Evolutionary conservation across 2,113 vertebrate genomes (phyloP).

Genomic region (Isurus oxyrinchus): DNA sequence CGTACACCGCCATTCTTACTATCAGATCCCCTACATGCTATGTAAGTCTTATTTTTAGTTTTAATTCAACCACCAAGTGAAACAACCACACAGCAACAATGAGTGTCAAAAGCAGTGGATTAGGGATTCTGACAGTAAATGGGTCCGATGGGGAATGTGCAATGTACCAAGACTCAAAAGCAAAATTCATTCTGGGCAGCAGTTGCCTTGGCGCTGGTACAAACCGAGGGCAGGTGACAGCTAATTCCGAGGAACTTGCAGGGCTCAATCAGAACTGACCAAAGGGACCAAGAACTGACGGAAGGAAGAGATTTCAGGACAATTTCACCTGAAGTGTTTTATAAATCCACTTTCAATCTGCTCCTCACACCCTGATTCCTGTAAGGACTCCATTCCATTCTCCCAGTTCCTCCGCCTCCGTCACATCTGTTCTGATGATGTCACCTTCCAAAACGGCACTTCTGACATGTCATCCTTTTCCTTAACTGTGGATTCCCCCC

Average conservation of each 20-base stretch:
- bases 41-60: neutral
- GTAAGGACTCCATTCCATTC: no score
- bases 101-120: neutral
- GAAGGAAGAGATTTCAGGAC: neutral
- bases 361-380: no score
- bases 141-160: neutral
- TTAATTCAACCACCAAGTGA: neutral
- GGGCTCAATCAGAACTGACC: neutral
- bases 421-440: no score
- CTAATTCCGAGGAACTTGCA: no score
- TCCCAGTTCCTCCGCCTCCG: no score
- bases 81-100: neutral
- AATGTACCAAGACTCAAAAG: neutral
- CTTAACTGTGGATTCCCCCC: no score
- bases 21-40: neutral
- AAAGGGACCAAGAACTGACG: neutral
- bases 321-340: neutral
- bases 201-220: neutral
- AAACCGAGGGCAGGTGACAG: neutral
- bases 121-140: neutral
- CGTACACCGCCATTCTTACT: neutral
- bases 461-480: no score
- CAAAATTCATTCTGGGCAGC: neutral
- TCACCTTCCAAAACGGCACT: no score
- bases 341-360: neutral